These are phyloP conservation scores for Galeruca laticollis DNA, from an alignment of 2,888 invertebrate species.

Conservation along the genomic window DNA sequence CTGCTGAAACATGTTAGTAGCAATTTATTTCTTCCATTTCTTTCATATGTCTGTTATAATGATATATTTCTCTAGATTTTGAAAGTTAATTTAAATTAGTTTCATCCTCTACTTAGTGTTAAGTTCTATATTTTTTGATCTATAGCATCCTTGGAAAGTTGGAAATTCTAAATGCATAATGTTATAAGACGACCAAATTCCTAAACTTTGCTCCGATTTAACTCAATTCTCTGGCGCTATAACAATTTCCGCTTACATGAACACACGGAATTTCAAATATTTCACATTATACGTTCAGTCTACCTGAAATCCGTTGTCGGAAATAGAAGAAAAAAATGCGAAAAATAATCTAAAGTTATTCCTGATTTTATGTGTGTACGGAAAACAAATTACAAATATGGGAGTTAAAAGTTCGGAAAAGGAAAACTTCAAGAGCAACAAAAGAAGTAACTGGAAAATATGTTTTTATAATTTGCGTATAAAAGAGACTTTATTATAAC, in stretches of 20 bases:
- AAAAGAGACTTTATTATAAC: too few species aligned
- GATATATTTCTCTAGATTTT: too few species aligned
- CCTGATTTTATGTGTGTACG: background rate
- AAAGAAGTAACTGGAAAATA: too few species aligned
- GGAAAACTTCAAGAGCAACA: too few species aligned
- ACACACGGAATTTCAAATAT: slow-evolving; percentile 31
- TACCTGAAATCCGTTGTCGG: slow-evolving; percentile 26
- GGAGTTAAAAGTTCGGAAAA: too few species aligned
- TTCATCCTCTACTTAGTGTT: background rate
- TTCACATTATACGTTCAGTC: slow-evolving; percentile 21
- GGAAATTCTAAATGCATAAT: slow-evolving; percentile 28
- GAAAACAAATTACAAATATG: too few species aligned
- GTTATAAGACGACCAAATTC: slow-evolving; percentile 30
- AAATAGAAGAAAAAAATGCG: background rate
- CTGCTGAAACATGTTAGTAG: too few species aligned
- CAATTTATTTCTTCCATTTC: too few species aligned
- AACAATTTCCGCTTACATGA: slow-evolving; percentile 36
- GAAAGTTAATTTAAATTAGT: too few species aligned
- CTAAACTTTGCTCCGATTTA: slow-evolving; percentile 26
- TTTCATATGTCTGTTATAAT: too few species aligned
- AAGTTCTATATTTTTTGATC: background rate
- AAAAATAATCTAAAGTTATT: background rate
- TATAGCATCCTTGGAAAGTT: slow-evolving; percentile 16
- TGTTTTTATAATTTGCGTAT: too few species aligned
- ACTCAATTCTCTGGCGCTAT: slow-evolving; percentile 20